These are phyloP conservation scores for Heptranchias perlo DNA, from an alignment of 2,113 vertebrate genomes.

Conservation along the genomic window DNA sequence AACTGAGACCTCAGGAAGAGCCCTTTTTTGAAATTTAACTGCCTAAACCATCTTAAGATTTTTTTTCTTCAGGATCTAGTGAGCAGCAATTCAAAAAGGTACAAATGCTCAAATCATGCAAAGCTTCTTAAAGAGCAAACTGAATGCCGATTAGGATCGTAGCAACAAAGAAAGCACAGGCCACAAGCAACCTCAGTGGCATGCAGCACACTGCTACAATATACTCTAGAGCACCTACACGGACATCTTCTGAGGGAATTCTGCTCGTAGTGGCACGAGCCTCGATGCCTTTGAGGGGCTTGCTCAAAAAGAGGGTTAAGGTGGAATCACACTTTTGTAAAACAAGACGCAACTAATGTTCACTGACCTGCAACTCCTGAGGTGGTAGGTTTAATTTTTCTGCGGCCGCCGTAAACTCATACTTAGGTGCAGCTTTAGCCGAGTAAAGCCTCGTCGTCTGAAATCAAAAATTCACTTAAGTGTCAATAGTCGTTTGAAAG, in stretches of 20 bases:
- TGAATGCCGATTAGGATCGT: background rate
- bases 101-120: background rate
- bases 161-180: background rate
- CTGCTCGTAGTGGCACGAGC: slow-evolving; percentile 41
- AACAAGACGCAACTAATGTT: slow-evolving; percentile 46
- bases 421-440: slow-evolving; percentile 76
- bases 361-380: slow-evolving; percentile 84
- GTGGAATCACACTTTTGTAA: slow-evolving; percentile 48
- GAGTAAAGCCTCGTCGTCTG: slow-evolving; percentile 82
- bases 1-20: background rate
- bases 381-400: slow-evolving; percentile 59
- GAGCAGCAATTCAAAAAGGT: background rate
- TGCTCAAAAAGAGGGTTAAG: slow-evolving; percentile 44
- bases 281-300: slow-evolving; percentile 49
- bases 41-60: background rate
- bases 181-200: background rate
- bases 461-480: slow-evolving; percentile 41
- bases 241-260: slow-evolving; percentile 47
- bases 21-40: too few species aligned
- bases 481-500: background rate
- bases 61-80: background rate
- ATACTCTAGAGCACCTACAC: background rate
- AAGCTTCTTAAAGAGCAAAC: background rate
- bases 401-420: slow-evolving; percentile 50
- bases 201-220: background rate